These are phyloP conservation scores for Synodontis membranacea DNA, from an alignment of 2,113 vertebrate genomes.

Conservation along the genomic window DNA sequence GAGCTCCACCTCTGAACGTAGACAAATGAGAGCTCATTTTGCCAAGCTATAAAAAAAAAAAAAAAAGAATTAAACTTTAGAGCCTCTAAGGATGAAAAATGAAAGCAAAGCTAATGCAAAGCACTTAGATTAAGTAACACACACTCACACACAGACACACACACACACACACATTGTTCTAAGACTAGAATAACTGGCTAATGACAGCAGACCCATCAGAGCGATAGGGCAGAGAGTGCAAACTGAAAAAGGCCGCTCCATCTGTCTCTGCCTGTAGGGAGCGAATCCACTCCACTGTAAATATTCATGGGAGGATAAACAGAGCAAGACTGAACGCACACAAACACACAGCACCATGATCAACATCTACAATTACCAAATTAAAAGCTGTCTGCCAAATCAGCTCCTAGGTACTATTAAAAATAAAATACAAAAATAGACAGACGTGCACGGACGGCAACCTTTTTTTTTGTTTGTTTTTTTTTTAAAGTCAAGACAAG, in stretches of 20 bases:
- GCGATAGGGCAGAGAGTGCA: slow-evolving; percentile 37
- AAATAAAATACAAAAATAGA: neutral
- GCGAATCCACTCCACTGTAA: slow-evolving; percentile 19
- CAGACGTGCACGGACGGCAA: neutral
- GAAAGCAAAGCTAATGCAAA: neutral
- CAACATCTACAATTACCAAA: neutral
- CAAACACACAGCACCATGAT: neutral
- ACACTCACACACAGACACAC: neutral
- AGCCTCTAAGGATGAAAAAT: neutral
- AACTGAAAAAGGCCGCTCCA: slow-evolving; percentile 41
- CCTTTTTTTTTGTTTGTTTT: neutral
- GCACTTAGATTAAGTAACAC: neutral
- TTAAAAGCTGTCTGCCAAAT: neutral
- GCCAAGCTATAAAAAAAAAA: neutral
- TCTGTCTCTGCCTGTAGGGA: slow-evolving; percentile 43
- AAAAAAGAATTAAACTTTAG: neutral
- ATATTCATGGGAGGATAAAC: slow-evolving; percentile 41
- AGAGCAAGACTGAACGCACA: neutral
- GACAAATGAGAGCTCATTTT: neutral
- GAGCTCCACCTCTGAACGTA: neutral
- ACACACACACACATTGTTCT: neutral
- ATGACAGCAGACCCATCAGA: slow-evolving; percentile 27
- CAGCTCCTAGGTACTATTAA: neutral
- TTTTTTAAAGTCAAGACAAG: neutral
- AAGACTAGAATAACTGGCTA: neutral